phyloP scores from a whole-genome alignment of 2,797 vertebrate genomes.

The Cossypha niveicapilla region DNA sequence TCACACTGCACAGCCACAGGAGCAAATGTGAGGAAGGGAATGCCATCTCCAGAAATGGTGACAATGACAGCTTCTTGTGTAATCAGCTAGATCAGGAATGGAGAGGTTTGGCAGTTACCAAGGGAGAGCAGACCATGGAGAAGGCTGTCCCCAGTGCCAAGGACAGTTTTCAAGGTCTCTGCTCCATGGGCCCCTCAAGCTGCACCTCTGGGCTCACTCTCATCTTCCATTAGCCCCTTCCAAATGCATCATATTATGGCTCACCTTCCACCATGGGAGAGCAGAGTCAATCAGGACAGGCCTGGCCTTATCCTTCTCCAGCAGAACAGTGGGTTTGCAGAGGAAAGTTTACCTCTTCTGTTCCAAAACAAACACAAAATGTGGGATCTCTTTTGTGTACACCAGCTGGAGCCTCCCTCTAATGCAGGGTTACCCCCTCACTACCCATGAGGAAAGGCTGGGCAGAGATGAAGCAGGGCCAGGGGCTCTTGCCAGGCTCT shows the following conservation, averaged over 20 bases:
- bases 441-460: fast-evolving
- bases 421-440: fast-evolving
- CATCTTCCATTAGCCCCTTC: not conserved
- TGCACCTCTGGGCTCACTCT: not conserved
- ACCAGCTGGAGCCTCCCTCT: not conserved
- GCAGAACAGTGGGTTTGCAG: not conserved
- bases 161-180: not conserved
- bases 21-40: not conserved
- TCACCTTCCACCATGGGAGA: not conserved
- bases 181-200: not conserved
- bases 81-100: not conserved
- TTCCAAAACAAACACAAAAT: not conserved
- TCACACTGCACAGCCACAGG: not conserved
- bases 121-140: not conserved
- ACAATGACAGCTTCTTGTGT: not conserved
- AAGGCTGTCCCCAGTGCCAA: not conserved
- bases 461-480: not conserved
- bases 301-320: not conserved
- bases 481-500: not conserved
- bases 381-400: not conserved
- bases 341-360: not conserved
- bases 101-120: not conserved
- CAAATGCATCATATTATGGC: not conserved
- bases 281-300: not conserved
- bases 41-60: fast-evolving